These are phyloP conservation scores for Tinea trinotella DNA, from an alignment of 2,888 invertebrate species.

Conservation along the genomic window DNA sequence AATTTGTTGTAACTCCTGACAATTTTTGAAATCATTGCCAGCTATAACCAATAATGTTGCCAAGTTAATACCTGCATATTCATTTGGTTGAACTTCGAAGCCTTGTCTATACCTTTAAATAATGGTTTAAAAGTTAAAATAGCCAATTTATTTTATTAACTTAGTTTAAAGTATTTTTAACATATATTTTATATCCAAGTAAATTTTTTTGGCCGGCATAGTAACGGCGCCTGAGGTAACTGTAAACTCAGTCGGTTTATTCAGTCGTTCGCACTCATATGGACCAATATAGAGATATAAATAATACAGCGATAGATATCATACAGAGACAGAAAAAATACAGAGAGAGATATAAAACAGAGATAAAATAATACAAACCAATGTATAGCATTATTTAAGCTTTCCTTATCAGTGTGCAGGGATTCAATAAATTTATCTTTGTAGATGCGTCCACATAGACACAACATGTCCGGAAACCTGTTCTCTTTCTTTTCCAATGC, in stretches of 20 bases:
- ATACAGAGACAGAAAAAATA: no score
- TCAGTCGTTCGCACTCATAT: no score
- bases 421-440: constrained; percentile 98
- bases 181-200: no score
- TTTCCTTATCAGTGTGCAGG: constrained; percentile 88
- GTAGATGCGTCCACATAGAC: constrained; percentile 97
- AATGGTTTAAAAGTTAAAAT: no score
- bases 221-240: no score
- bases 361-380: constrained; percentile 79
- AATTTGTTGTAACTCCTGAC: constrained; percentile 91
- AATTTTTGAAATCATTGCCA: constrained; percentile 95
- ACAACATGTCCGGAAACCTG: constrained; percentile 96
- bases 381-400: constrained; percentile 92
- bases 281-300: no score
- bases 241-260: no score
- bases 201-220: no score
- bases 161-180: no score
- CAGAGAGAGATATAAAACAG: no score
- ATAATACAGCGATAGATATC: no score
- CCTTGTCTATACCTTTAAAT: constrained; percentile 85
- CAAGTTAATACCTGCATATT: constrained; percentile 98
- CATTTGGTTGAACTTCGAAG: constrained; percentile 98
- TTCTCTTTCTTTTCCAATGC: constrained; percentile 95
- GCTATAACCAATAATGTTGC: constrained; percentile 97
- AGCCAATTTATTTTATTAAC: no score